A percentile compares a stretch with the other conserved stretches of the same genome.
phyloP scores from a whole-genome alignment of 2,888 invertebrate genomes.

The Hypercompe scribonia region DNA sequence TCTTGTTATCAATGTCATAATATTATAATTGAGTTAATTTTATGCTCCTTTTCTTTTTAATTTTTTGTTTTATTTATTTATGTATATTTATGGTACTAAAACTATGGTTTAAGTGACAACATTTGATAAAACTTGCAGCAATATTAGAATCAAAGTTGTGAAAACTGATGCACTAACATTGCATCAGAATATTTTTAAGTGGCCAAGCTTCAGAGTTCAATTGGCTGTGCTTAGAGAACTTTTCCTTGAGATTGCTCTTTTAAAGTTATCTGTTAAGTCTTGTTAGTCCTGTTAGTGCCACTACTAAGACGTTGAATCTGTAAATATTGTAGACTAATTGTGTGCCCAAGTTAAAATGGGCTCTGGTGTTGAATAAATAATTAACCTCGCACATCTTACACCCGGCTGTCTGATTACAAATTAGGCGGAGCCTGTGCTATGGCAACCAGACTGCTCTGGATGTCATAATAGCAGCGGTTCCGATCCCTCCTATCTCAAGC shows the following conservation, averaged over 20 bases:
- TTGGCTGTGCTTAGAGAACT: background rate
- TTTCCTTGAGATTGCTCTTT: background rate
- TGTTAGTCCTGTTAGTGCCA: background rate
- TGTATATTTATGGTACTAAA: no score
- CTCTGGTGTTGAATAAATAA: no score
- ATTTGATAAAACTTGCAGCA: background rate
- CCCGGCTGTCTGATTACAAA: no score
- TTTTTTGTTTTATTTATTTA: no score
- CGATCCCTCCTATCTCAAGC: no score
- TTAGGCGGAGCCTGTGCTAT: no score
- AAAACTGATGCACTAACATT: background rate
- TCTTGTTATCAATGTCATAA: no score
- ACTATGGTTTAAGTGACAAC: background rate
- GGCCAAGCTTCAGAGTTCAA: background rate
- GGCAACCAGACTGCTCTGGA: no score
- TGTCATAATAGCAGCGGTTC: no score
- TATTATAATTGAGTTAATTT: no score
- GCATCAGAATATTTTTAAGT: background rate
- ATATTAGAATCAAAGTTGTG: background rate
- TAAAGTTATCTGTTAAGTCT: background rate
- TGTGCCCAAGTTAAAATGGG: background rate
- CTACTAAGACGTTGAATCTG: background rate
- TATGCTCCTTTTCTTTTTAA: no score
- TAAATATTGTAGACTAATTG: background rate
- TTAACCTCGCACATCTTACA: no score